phyloP scores from a whole-genome alignment of 2,888 invertebrate species.

The Panorpa germanica region DNA sequence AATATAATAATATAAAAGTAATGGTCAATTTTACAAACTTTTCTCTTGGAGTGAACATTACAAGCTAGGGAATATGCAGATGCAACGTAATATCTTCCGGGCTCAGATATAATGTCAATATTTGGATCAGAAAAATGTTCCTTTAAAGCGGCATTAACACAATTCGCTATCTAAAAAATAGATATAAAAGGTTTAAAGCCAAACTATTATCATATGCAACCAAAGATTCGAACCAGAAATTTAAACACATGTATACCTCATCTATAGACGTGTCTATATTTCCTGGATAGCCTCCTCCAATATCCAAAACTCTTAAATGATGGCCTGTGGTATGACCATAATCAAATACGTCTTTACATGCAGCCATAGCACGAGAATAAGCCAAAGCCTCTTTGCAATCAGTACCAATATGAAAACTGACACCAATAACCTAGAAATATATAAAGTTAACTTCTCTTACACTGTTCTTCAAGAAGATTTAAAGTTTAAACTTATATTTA shows the following conservation, averaged over 20 bases:
- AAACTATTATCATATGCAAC: too few relatives aligned
- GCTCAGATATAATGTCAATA: conserved; percentile 84
- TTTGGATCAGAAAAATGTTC: conserved; percentile 58
- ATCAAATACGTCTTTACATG: conserved; percentile 54
- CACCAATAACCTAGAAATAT: conserved; percentile 37
- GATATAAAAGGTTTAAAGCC: too few relatives aligned
- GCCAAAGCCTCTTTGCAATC: conserved; percentile 71
- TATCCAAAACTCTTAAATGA: conserved; percentile 60
- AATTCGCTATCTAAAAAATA: conserved; percentile 42
- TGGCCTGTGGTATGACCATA: conserved; percentile 53
- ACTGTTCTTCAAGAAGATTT: too few relatives aligned
- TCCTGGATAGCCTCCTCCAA: conserved; percentile 88
- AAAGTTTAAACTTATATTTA: conserved; percentile 31
- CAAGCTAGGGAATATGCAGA: conserved; percentile 86
- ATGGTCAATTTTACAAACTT: conserved; percentile 19
- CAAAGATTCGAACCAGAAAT: too few relatives aligned
- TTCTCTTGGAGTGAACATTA: conserved; percentile 67
- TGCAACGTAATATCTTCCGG: conserved; percentile 89
- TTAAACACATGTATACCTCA: too few relatives aligned
- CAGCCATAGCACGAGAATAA: conserved; percentile 59
- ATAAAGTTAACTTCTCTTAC: conserved; percentile 1
- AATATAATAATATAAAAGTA: too few relatives aligned
- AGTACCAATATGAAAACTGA: conserved; percentile 91
- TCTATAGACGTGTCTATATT: conserved; percentile 43
- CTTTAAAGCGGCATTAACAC: conserved; percentile 63